Evolutionary conservation across 1,140 invertebrate genomes (phyloP).

Genomic region (Lineus longissimus): DNA sequence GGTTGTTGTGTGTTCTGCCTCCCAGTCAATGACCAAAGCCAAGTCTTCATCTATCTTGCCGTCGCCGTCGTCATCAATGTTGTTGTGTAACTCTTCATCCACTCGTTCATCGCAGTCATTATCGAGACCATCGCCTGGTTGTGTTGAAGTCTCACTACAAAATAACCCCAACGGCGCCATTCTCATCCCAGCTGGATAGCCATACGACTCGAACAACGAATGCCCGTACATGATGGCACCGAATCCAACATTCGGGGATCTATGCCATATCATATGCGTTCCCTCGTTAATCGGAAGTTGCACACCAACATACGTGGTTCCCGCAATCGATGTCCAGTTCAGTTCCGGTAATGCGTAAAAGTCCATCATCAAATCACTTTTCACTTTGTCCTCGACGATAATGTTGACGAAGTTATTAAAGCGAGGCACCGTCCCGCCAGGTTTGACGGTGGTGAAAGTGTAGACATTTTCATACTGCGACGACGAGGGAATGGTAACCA

Average conservation of each 20-base stretch:
- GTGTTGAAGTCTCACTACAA: background rate
- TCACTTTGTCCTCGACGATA: background rate
- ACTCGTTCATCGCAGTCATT: background rate
- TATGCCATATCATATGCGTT: background rate
- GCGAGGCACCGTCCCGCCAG: background rate
- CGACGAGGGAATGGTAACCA: background rate
- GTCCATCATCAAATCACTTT: background rate
- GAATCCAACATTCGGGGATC: background rate
- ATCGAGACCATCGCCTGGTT: background rate
- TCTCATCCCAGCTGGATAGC: background rate
- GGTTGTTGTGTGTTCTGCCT: too few relatives aligned
- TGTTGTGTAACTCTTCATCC: background rate
- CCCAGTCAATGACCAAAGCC: background rate
- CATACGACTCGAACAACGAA: background rate
- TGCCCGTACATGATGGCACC: background rate
- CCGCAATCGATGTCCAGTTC: background rate
- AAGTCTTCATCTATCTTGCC: slow-evolving; percentile 3
- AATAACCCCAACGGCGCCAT: background rate
- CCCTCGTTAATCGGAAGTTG: background rate
- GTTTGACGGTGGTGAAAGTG: background rate
- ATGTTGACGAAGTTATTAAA: background rate
- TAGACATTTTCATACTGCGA: background rate
- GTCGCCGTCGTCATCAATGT: slow-evolving; percentile 3
- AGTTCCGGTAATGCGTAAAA: background rate
- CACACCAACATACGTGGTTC: background rate